Base-by-base conservation (phyloP, 1,140 invertebrate species). In the Ceratoteleas bidentatus region DNA sequence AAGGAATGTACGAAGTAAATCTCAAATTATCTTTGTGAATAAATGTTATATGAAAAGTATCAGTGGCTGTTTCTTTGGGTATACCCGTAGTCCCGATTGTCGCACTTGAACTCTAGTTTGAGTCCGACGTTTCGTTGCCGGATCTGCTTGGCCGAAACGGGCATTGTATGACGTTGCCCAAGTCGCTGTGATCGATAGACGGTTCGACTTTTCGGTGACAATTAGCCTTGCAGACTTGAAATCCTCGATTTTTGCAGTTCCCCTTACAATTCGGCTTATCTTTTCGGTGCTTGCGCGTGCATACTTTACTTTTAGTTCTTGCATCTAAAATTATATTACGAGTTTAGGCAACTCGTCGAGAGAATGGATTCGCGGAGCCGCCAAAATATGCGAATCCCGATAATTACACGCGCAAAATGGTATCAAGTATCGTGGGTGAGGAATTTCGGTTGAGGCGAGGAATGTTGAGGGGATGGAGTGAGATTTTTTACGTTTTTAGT, bases 21-120 rank as follows among this genome's bases (percentile, higher is more conserved):
- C 13, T 80, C 50, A 64, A 5, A 49, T 65, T 87, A 85, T 86
- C 64, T 82, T 84, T 87, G 72, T 88, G 85, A 83, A 87, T 82
- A 84, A 84, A 84, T 64, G 61, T 77, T 81, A 57, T 57, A 82
- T n/a, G 40, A 82, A 66, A 76, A 24, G 24, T 24, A 4, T 24
- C 24, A 4, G 24, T 4, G 24, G 24, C 24, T 24, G 24, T 45
- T 62, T 50, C 43, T 33, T 64, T 73, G n/a, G n/a, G 33, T 68
- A 13, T 16, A 58, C 61, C 49, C 60, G 40, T 50, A 45, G 13
- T 13, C 13, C 33, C 9, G 6, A 40, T 32, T 54, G 4, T 58
- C n/a, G 13, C 9, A 36, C 16, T 64, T 64, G 38, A 47, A 52
- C 54, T 57, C 66, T 16, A 72, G 49, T 76, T 73, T n/a, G 52